Percentiles rank a stretch among this genome's conserved stretches.
Conservation (phyloP, 2,113 vertebrate genomes). For the Halcyon senegalensis region DNA sequence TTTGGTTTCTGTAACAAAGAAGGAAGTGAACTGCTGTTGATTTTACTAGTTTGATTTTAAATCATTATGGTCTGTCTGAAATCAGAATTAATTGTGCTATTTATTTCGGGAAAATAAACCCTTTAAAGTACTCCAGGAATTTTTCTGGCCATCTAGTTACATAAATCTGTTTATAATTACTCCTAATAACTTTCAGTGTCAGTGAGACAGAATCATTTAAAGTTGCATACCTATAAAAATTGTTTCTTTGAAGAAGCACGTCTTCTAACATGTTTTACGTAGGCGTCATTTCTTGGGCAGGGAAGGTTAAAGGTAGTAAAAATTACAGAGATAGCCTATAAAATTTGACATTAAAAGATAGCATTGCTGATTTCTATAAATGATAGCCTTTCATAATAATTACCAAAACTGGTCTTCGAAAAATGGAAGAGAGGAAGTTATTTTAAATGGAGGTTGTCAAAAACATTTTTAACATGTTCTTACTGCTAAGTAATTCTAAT, state of each 20-base stretch:
- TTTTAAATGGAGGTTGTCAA: background rate
- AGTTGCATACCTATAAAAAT: slow-evolving; percentile 34
- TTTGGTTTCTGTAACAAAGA: slow-evolving; percentile 41
- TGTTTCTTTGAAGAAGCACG: background rate
- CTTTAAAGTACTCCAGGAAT: background rate
- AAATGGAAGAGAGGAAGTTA: background rate
- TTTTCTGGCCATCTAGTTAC: slow-evolving; percentile 46
- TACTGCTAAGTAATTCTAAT: slow-evolving; percentile 42
- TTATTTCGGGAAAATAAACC: background rate
- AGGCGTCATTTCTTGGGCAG: background rate
- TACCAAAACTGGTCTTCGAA: background rate
- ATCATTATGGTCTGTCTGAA: slow-evolving; percentile 31
- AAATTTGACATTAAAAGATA: background rate
- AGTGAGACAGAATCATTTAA: background rate
- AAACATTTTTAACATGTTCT: background rate
- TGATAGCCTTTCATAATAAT: background rate
- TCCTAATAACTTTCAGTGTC: slow-evolving; percentile 34
- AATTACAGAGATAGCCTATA: background rate
- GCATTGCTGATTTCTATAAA: background rate
- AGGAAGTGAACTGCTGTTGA: slow-evolving; percentile 2
- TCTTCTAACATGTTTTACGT: background rate
- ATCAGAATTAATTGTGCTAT: slow-evolving; percentile 34
- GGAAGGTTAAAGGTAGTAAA: background rate
- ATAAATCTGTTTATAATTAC: slow-evolving; percentile 65
- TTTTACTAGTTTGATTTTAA: slow-evolving; percentile 53